phyloP scores from a whole-genome alignment of 2,113 vertebrate genomes.

The Acanthochromis polyacanthus region DNA sequence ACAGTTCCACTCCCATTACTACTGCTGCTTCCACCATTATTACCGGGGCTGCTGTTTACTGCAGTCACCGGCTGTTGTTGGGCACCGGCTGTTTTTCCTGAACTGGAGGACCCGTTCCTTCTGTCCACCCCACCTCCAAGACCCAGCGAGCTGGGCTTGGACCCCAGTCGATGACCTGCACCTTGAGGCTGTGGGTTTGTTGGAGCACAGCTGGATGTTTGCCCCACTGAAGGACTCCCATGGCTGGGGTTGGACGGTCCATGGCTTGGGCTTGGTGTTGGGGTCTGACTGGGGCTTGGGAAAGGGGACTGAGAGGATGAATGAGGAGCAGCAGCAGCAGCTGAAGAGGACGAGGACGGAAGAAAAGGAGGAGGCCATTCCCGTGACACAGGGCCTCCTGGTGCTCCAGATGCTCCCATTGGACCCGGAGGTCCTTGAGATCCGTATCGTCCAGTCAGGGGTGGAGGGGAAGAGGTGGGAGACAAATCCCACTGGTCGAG shows the following conservation, averaged over 20 bases:
- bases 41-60: conserved; percentile 89
- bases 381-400: conserved; percentile 51
- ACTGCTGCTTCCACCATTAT: conserved; percentile 77
- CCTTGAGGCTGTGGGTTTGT: conserved; percentile 58
- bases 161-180: conserved; percentile 87
- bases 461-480: conserved; percentile 90
- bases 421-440: conserved; percentile 54
- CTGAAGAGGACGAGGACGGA: conserved; percentile 63
- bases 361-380: conserved; percentile 75
- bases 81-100: conserved; percentile 85
- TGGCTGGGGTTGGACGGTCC: conserved; percentile 56
- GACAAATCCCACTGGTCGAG: conserved; percentile 90
- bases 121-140: conserved; percentile 90
- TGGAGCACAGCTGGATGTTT: conserved; percentile 48
- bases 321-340: conserved; percentile 60
- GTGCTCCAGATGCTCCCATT: conserved; percentile 49
- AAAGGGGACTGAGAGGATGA: conserved; percentile 80
- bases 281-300: conserved; percentile 72
- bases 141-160: conserved; percentile 93
- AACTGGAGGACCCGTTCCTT: conserved; percentile 89
- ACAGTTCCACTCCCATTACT: conserved; percentile 76
- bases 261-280: conserved; percentile 73
- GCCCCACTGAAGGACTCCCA: conserved; percentile 60
- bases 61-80: conserved; percentile 74
- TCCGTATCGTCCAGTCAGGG: conserved; percentile 77